Percentiles rank a stretch among this genome's conserved stretches.
These are phyloP conservation scores for Harpagifer antarcticus DNA, from an alignment of 2,797 vertebrate species.

Conservation along the genomic window DNA sequence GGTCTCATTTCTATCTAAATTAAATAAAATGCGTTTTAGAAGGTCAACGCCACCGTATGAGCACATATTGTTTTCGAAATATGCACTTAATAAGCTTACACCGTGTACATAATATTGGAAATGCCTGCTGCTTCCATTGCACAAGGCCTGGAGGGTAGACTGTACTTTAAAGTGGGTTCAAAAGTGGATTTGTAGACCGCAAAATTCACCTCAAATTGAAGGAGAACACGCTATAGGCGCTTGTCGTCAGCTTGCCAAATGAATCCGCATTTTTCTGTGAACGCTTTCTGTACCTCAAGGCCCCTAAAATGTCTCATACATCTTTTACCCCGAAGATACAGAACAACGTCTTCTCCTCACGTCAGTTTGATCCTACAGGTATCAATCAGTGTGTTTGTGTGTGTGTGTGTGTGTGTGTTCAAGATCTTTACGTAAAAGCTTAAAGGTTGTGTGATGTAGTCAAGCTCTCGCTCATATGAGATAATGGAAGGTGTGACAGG, in stretches of 20 bases:
- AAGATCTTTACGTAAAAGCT: slow-evolving; percentile 21
- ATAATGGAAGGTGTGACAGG: slow-evolving; percentile 4
- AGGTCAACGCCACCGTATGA: slow-evolving; percentile 10
- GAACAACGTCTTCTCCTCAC: not conserved
- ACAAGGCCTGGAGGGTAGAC: slow-evolving; percentile 6
- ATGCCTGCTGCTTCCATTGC: slow-evolving; percentile 3
- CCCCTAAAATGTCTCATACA: slow-evolving; percentile 5
- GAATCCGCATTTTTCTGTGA: not conserved
- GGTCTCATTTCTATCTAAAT: not conserved
- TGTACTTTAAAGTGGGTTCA: slow-evolving; percentile 8
- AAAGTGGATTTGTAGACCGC: slow-evolving; percentile 2
- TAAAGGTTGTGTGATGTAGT: slow-evolving; percentile 17
- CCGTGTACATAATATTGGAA: slow-evolving; percentile 58
- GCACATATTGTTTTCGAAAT: slow-evolving; percentile 47
- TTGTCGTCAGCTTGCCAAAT: not conserved
- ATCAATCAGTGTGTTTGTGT: slow-evolving; percentile 13
- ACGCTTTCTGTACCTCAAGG: not conserved
- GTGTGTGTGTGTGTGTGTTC: not conserved
- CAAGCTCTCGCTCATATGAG: not conserved
- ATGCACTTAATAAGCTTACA: slow-evolving; percentile 52
- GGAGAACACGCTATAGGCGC: not conserved
- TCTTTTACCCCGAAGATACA: slow-evolving; percentile 37
- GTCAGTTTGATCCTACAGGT: slow-evolving; percentile 37
- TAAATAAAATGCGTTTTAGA: not conserved
- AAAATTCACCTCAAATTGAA: slow-evolving; percentile 11